Base-by-base conservation (phyloP, 1,140 invertebrate species). In the Bombus sibiricus region DNA sequence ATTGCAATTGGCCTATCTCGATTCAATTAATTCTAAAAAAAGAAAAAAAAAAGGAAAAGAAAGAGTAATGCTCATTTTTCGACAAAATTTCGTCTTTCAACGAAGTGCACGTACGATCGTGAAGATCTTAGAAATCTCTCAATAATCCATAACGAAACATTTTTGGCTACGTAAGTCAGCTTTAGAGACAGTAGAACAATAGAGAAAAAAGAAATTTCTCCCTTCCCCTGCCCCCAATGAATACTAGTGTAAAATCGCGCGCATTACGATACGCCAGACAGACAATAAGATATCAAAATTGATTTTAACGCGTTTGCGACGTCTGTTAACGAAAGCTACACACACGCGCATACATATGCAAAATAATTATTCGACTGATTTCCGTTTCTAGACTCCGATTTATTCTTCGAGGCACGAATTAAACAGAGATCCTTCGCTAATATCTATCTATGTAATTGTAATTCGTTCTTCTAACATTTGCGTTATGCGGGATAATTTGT, bases 271-370 rank as follows among this genome's bases (percentile, higher is more conserved):
- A 68, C 87, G 77, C 78, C 73, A 86, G 74, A 68, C 62, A 85
- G 88, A 90, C 89, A 90, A 90, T 90, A 90, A 90, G 78, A 15
- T 79, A 81, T 18, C 62, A 37, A 32, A 75, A 12, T 89, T 86
- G 39, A 74, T 89, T 81, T 64, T 59, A 43, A 86, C 53, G 28
- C 75, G 10, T 86, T 73, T 77, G 53, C 72, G 43, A 32, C 9
- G 25, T 57, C 47, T 69, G 59, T 69, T 69, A 37, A 79, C 12
- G 43, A 34, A 13, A 34, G 57, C n/a, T 43, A 53, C 47, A 66
- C 53, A 9, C 43, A 28, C 64, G 34, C n/a, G 18, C 64, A 66
- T n/a, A 34, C 34, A 68, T 37, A 32, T 2, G 10, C 22, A 37
- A 22, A 32, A 69, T 0, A 22, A 39, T 39, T 34, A 15, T 72